Evolutionary conservation across 1,140 invertebrate genomes (phyloP).

Genomic region (Sitodiplosis mosellana): DNA sequence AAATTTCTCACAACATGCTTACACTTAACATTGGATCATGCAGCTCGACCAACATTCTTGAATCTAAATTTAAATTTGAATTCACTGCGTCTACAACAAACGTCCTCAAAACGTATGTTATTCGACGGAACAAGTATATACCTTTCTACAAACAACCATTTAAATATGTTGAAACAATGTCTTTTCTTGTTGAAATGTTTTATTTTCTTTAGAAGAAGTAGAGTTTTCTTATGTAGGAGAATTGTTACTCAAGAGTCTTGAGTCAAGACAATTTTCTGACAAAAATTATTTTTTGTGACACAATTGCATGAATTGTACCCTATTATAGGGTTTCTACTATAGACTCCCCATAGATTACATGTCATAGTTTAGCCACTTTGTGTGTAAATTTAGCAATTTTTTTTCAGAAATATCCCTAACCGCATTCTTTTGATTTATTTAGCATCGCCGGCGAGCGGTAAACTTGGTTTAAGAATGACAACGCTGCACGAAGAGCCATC

Average conservation of each 20-base stretch:
- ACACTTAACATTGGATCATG: conserved; percentile 32
- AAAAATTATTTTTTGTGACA: no score
- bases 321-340: no score
- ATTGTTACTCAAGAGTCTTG: no score
- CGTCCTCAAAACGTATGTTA: conserved; percentile 54
- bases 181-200: not conserved
- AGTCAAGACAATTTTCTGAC: no score
- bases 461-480: conserved; percentile 72
- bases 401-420: no score
- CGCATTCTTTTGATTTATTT: conserved; percentile 12
- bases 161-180: not conserved
- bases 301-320: no score
- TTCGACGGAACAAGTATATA: not conserved
- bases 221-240: no score
- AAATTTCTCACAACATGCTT: no score
- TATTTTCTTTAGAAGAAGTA: conserved; percentile 3
- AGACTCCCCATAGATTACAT: no score
- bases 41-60: conserved; percentile 91
- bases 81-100: conserved; percentile 71
- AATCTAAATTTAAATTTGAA: conserved; percentile 88
- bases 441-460: conserved; percentile 67
- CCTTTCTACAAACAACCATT: conserved; percentile 4
- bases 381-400: no score
- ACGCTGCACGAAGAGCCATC: conserved; percentile 72
- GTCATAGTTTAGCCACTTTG: no score